Evolutionary conservation across 2,113 vertebrate species (phyloP), one percentile per base, ranked within the genome.

Genomic region (Cololabis saira): DNA sequence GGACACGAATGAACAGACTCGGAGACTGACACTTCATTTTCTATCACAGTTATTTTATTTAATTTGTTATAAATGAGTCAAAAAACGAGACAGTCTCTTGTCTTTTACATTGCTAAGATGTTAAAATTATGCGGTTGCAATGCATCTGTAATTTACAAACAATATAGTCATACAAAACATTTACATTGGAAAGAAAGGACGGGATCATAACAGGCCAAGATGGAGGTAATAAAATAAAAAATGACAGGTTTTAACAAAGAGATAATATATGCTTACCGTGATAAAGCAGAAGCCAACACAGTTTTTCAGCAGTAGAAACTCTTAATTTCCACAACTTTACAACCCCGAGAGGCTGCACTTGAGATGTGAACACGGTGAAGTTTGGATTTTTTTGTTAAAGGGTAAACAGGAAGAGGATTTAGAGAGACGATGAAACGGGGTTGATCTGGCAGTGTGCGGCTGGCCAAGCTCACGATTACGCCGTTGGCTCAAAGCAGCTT

Each of bases 101-200:
- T 90, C 50, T 83, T 84, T 74, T 58, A 72, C 77, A 61, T 70
- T 56, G 56, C 74, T 79, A 71, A 77, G 58, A 52, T 71, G 75
- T 83, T 84, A 37, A 37, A 37, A 37, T 71, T 27, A 86, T 61
- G 68, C 44, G 64, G 77, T 64, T 85, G 78, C 84, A 83, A 85
- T 85, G 80, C 67, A 64, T 88, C 85, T 82, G 42, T 80, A 67
- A 86, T 88, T 57, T 91, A 91, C 83, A 92, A 93, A 92, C 78
- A 74, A 90, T 82, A 61, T 60, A 80, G 67, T 87, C 60, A 65
- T 92, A 93, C 88, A 92, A 93, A 94, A 89, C 80, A 60, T 80
- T 86, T 74, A 90, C 88, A 86, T 57, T 56, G 43, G 59, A 10
- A 2, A 40, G 47, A 47, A 43, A 45, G 74, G n/a, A 66, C 42